Evolutionary conservation across 2,797 vertebrate genomes (phyloP).

Genomic region (Semaprochilodus insignis): DNA sequence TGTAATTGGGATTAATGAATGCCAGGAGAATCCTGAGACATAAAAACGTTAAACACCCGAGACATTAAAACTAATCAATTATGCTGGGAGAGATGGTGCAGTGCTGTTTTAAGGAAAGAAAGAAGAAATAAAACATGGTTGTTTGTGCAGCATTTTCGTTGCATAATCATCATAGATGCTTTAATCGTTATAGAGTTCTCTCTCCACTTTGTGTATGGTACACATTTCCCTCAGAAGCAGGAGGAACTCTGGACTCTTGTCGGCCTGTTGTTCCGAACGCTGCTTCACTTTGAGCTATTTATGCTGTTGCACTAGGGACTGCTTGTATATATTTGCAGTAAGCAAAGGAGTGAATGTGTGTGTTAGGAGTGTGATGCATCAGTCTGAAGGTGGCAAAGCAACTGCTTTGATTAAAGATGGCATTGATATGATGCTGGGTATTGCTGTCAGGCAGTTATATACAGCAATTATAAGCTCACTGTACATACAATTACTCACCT

Average conservation of each 20-base stretch:
- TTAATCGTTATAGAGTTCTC: neutral
- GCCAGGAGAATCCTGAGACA: neutral
- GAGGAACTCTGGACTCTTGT: neutral
- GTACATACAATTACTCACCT: too few relatives aligned
- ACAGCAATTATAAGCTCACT: too few relatives aligned
- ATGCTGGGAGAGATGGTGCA: neutral
- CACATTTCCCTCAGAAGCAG: neutral
- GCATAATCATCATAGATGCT: neutral
- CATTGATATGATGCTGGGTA: too few relatives aligned
- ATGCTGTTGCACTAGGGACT: neutral
- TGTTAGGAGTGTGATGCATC: neutral
- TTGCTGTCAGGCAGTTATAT: too few relatives aligned
- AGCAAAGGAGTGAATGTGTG: neutral
- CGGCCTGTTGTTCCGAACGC: neutral
- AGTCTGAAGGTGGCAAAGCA: too few relatives aligned
- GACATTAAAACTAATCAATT: neutral
- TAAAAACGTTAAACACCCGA: neutral
- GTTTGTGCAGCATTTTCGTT: neutral
- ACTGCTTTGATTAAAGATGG: too few relatives aligned
- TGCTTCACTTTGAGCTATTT: conserved; percentile 11
- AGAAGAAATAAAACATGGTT: neutral
- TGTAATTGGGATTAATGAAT: conserved; percentile 15
- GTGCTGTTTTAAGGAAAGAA: neutral
- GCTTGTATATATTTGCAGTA: neutral
- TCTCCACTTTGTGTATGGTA: neutral